phyloP scores from a whole-genome alignment of 2,888 invertebrate species.

The Aphidoletes aphidimyza region DNA sequence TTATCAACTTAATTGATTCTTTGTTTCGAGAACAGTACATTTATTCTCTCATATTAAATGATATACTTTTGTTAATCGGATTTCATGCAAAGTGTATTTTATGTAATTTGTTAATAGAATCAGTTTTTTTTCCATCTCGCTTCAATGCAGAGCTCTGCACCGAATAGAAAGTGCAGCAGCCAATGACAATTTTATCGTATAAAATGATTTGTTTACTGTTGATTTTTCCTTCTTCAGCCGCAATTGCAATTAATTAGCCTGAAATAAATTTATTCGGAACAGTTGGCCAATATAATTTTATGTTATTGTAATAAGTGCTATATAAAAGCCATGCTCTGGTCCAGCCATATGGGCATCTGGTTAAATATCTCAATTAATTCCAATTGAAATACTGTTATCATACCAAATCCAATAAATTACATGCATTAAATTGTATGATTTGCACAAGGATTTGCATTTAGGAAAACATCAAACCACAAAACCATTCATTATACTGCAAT shows the following conservation, averaged over 20 bases:
- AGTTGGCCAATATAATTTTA: neutral
- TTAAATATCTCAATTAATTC: slow-evolving; percentile 19
- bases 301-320: neutral
- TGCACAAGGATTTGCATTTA: neutral
- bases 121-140: neutral
- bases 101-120: neutral
- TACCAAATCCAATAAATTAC: neutral
- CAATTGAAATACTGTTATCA: neutral
- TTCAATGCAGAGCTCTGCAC: no score
- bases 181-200: no score
- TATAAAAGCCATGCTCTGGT: neutral
- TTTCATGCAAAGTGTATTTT: neutral
- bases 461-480: neutral
- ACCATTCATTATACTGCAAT: neutral
- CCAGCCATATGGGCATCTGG: neutral
- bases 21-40: neutral
- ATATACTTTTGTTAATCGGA: neutral
- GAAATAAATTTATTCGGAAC: neutral
- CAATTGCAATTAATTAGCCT: no score
- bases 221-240: no score
- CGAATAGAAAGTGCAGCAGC: no score
- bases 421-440: neutral
- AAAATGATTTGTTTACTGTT: no score
- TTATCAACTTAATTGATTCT: neutral
- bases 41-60: neutral